phyloP scores from a whole-genome alignment of 1,140 invertebrate species.

The Portunus trituberculatus region DNA sequence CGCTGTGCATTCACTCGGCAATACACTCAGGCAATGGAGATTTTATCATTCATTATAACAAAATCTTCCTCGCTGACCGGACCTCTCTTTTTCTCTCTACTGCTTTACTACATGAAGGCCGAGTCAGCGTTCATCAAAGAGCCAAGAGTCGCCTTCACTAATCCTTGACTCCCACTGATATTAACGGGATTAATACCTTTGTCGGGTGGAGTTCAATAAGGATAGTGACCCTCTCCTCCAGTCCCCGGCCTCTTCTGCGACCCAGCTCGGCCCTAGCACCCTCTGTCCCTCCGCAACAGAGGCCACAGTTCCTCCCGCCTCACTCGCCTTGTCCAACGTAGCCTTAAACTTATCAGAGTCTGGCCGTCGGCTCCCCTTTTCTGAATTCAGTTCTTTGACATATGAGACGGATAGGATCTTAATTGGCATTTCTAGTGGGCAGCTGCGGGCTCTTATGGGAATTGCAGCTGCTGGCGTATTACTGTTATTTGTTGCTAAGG shows the following conservation, averaged over 20 bases:
- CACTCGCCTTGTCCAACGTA: slow-evolving; percentile 43
- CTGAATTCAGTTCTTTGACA: slow-evolving; percentile 75
- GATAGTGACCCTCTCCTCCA: slow-evolving; percentile 13
- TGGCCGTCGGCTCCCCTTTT: slow-evolving; percentile 71
- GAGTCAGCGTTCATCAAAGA: slow-evolving; percentile 52
- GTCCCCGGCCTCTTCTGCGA: slow-evolving; percentile 14
- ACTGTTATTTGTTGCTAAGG: slow-evolving; percentile 63
- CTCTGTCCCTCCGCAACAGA: background rate
- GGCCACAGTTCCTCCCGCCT: slow-evolving; percentile 24
- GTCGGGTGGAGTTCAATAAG: slow-evolving; percentile 63
- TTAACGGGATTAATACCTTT: slow-evolving; percentile 71
- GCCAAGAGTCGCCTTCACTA: slow-evolving; percentile 55
- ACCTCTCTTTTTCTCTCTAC: background rate
- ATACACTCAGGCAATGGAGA: too few species aligned
- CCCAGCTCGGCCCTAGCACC: background rate
- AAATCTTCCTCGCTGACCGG: background rate
- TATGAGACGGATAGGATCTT: slow-evolving; percentile 75
- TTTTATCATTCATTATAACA: background rate
- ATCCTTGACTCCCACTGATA: slow-evolving; percentile 60
- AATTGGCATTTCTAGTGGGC: slow-evolving; percentile 74
- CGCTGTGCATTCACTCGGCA: too few species aligned
- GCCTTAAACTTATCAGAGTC: slow-evolving; percentile 69
- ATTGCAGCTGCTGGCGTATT: slow-evolving; percentile 72
- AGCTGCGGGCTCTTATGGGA: slow-evolving; percentile 73
- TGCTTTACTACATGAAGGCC: background rate